A percentile compares a stretch with the other conserved stretches of the same genome.
These are phyloP conservation scores for Drosophila setosimentum DNA, from an alignment of 2,888 invertebrate genomes.

Conservation along the genomic window DNA sequence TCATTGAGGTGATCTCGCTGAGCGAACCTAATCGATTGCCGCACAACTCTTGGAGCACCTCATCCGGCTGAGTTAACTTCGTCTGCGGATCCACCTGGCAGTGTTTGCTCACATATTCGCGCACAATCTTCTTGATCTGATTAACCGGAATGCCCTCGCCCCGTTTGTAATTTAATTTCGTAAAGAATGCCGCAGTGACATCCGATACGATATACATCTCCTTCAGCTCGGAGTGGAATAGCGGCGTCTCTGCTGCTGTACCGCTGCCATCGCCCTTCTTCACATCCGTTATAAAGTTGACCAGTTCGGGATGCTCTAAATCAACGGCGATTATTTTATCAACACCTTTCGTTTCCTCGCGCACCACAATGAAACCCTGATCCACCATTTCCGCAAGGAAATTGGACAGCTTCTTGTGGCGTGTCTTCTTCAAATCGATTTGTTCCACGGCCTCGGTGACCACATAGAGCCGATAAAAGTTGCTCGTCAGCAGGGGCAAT, in stretches of 20 bases:
- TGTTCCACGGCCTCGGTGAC: constrained; percentile 88
- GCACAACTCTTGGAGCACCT: constrained; percentile 78
- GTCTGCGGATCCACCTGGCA: constrained; percentile 86
- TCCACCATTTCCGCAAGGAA: constrained; percentile 92
- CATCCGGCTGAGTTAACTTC: constrained; percentile 81
- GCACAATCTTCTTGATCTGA: constrained; percentile 89
- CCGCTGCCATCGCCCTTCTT: constrained; percentile 60
- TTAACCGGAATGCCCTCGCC: constrained; percentile 88
- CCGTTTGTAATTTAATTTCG: constrained; percentile 85
- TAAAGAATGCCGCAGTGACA: constrained; percentile 82
- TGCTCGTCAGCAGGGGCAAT: constrained; percentile 91
- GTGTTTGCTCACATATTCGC: constrained; percentile 90
- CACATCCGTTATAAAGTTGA: constrained; percentile 83
- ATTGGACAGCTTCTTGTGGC: constrained; percentile 94
- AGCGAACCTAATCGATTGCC: constrained; percentile 86
- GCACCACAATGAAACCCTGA: constrained; percentile 88
- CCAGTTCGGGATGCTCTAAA: constrained; percentile 87
- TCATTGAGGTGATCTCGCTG: constrained; percentile 89
- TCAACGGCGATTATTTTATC: constrained; percentile 90
- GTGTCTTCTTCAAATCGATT: constrained; percentile 95
- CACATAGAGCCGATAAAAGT: constrained; percentile 91
- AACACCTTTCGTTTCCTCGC: constrained; percentile 91
- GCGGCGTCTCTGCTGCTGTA: constrained; percentile 62
- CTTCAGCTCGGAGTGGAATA: constrained; percentile 83
- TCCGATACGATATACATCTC: constrained; percentile 84